These are phyloP conservation scores for Cacoxenus indagator DNA, from an alignment of 2,888 invertebrate species.

Conservation along the genomic window DNA sequence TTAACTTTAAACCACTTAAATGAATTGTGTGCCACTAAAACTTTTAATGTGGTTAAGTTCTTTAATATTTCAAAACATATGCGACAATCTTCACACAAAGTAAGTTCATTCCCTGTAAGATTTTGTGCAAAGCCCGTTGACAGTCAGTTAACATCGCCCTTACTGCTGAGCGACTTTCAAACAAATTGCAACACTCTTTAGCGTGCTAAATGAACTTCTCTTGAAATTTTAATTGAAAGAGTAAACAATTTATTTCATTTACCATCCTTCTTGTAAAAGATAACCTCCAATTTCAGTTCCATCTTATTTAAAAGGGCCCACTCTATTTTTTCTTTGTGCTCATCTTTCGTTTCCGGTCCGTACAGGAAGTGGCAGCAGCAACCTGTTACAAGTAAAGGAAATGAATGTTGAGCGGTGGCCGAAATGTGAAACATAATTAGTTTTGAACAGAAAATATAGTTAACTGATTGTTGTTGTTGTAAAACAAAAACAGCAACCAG, in stretches of 20 bases:
- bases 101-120: too few species aligned
- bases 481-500: background rate
- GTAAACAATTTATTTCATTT: constrained; percentile 69
- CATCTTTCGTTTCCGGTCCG: constrained; percentile 90
- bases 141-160: background rate
- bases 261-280: constrained; percentile 96
- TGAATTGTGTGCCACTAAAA: background rate
- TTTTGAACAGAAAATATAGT: constrained; percentile 54
- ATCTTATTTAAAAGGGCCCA: constrained; percentile 89
- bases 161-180: constrained; percentile 25
- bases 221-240: constrained; percentile 48
- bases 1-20: background rate
- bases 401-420: background rate
- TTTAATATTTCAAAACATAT: constrained; percentile 6
- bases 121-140: background rate
- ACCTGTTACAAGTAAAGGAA: constrained; percentile 64
- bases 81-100: background rate
- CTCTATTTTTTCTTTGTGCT: constrained; percentile 90
- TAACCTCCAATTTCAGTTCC: constrained; percentile 93
- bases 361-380: constrained; percentile 96
- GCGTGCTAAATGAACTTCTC: constrained; percentile 37
- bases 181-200: constrained; percentile 36
- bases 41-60: constrained; percentile 17
- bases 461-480: constrained; percentile 10
- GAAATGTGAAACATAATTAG: constrained; percentile 43